Evolutionary conservation across 2,888 invertebrate genomes (phyloP), one percentile per base, ranked within the genome.

Genomic region (Vannuccia rotundouncinata): DNA sequence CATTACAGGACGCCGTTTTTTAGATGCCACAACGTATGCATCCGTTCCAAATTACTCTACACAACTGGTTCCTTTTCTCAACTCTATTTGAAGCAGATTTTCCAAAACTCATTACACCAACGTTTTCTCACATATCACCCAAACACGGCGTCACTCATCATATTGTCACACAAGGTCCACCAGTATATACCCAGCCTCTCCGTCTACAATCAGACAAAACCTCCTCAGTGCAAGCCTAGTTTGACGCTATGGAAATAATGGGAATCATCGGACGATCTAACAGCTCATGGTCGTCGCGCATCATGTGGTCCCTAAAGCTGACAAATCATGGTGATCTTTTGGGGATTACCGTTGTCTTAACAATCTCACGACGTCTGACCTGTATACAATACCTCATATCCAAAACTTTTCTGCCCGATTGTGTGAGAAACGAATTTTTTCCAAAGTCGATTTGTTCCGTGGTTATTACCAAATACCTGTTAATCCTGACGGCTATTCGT

Each of bases 231-330:
- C 84, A 85, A 76, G 29, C 83, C 0, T 85, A 87, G 80, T 87
- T 88, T 82, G 73, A 82, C 0, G 1, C 66, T 0, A 85, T 88
- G 85, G 81, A 85, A 5, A 84, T 88, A 28, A 82, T 84, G 28
- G 89, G 87, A 0, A 87, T 89, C 10, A 87, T 87, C 31, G 83
- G 88, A 0, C 88, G 87, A 0, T 89, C 88, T 0, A 85, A 84
- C 0, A 87, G 87, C 45, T 82, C 84, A 0, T 89, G 87, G 88
- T 84, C 88, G 0, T 86, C 85, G 73, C 87, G 0, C 82, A 89
- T 0, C 85, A 86, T 77, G 80, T 86, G 82, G 86, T 85, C 83
- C 83, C 82, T 22, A 85, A 86, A 77, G 79, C 84, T 27, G 30
- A 59, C 2, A 31, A 31, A 10, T 31, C 45, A 22, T 77, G 31